Evolutionary conservation across 2,113 vertebrate genomes (phyloP).

Genomic region (Pomatorhinus ruficollis): DNA sequence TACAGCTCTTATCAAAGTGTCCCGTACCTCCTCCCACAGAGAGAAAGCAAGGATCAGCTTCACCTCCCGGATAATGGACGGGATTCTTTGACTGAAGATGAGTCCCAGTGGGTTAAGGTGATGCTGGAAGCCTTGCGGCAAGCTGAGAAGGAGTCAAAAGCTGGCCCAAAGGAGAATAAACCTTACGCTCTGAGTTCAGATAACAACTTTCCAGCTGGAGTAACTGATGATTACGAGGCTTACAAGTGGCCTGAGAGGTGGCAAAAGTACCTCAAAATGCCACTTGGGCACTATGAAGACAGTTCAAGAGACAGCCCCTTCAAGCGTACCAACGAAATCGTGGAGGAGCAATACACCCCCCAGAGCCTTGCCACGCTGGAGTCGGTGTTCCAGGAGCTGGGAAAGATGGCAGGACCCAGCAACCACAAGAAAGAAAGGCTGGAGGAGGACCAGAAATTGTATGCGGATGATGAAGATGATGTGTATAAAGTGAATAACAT

Average conservation of each 20-base stretch:
- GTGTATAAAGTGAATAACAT: constrained; percentile 84
- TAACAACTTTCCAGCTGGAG: constrained; percentile 64
- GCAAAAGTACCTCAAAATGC: constrained; percentile 77
- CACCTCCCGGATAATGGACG: constrained; percentile 57
- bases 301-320: constrained; percentile 86
- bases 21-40: constrained; percentile 77
- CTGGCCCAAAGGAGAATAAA: constrained; percentile 69
- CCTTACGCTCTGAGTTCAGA: constrained; percentile 77
- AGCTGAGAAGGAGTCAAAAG: constrained; percentile 80
- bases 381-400: constrained; percentile 92
- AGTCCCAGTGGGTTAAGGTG: constrained; percentile 84
- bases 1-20: constrained; percentile 78
- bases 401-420: constrained; percentile 78
- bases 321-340: constrained; percentile 93
- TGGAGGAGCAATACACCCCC: constrained; percentile 93
- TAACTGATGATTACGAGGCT: constrained; percentile 80
- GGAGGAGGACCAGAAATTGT: constrained; percentile 84
- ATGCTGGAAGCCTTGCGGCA: constrained; percentile 86
- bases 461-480: constrained; percentile 83
- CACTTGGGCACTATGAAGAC: constrained; percentile 82
- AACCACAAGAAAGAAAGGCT: constrained; percentile 78
- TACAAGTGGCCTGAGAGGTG: constrained; percentile 78
- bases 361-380: constrained; percentile 93
- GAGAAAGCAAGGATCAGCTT: constrained; percentile 75
- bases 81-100: constrained; percentile 81